phyloP scores from a whole-genome alignment of 2,797 vertebrate genomes.

The Philypnodon macrostomus region DNA sequence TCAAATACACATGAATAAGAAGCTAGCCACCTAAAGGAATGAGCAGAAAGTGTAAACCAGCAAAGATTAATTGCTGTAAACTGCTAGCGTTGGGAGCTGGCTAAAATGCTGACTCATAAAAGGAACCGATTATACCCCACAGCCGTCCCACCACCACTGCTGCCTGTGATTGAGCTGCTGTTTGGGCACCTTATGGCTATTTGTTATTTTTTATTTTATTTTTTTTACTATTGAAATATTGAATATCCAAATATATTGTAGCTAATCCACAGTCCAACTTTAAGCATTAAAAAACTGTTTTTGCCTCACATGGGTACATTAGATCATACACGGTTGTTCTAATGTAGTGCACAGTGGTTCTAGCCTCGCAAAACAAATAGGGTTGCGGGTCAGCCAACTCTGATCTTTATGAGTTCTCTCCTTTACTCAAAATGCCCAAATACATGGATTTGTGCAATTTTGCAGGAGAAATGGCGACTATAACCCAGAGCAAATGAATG shows the following conservation, averaged over 20 bases:
- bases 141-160: conserved; percentile 35
- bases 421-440: no score
- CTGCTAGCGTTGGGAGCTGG: conserved; percentile 29
- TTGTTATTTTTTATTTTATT: conserved; percentile 42
- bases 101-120: conserved; percentile 64
- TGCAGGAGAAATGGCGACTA: no score
- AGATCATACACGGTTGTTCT: no score
- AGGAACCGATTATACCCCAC: conserved; percentile 49
- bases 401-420: no score
- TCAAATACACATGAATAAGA: conserved; percentile 1
- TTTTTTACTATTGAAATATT: conserved; percentile 23
- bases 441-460: no score
- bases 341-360: no score
- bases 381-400: no score
- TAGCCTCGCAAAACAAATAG: no score
- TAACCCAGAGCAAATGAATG: no score
- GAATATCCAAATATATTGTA: no score
- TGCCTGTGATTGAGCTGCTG: conserved; percentile 52
- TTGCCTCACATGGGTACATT: no score
- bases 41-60: conserved; percentile 25
- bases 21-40: conserved; percentile 1
- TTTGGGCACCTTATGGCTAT: conserved; percentile 45
- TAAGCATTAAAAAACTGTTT: no score
- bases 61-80: conserved; percentile 41
- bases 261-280: not conserved